Conservation (phyloP, 2,113 vertebrate species). For the Sarotherodon lohbergeri region DNA sequence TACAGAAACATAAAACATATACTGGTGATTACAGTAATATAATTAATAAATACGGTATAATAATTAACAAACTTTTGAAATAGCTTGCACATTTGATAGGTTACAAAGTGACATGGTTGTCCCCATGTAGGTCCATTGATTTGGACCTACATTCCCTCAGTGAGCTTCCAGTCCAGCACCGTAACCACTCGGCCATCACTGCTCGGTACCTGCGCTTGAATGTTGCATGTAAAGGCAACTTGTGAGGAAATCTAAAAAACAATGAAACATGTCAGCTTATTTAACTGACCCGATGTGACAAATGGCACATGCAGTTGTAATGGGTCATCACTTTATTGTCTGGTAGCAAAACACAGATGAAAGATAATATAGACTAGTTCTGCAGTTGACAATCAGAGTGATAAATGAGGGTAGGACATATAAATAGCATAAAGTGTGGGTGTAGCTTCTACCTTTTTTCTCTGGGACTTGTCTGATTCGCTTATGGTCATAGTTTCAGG, state of each 20-base stretch:
- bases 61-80: background rate
- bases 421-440: background rate
- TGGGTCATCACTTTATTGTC: fast-evolving
- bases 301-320: background rate
- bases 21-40: background rate
- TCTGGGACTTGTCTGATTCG: background rate
- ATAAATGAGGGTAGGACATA: background rate
- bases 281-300: background rate
- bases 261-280: background rate
- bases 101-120: background rate
- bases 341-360: background rate
- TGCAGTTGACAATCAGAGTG: background rate
- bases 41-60: background rate
- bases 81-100: background rate
- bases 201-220: fast-evolving
- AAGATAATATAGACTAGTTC: background rate
- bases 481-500: background rate
- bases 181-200: fast-evolving
- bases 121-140: background rate
- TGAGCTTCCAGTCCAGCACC: background rate
- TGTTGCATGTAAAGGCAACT: background rate
- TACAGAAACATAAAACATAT: background rate
- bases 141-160: background rate
- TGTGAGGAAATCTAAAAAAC: background rate
- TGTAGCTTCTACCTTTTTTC: background rate